A percentile compares a stretch with the other conserved stretches of the same genome.
phyloP scores from a whole-genome alignment of 1,140 invertebrate species.

The Cheumatopsyche charites region DNA sequence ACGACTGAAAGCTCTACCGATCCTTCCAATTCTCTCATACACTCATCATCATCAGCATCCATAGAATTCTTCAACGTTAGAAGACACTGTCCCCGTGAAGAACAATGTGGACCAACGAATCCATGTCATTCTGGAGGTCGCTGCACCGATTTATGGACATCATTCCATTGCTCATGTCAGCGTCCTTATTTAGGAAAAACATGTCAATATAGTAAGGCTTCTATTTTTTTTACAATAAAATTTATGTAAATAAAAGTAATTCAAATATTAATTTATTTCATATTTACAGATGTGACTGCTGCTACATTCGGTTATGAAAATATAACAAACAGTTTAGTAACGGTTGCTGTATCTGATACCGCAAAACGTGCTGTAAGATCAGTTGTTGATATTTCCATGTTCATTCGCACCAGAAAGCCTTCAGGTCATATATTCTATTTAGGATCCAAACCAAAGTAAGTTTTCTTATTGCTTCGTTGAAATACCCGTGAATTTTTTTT shows the following conservation, averaged over 20 bases:
- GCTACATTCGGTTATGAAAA: constrained; percentile 91
- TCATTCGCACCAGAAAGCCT: constrained; percentile 83
- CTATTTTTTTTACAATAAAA: constrained; percentile 40
- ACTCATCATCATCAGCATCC: constrained; percentile 37
- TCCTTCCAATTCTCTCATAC: constrained; percentile 17
- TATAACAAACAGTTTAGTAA: constrained; percentile 72
- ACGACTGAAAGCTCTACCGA: constrained; percentile 11
- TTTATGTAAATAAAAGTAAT: neutral
- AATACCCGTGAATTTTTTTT: constrained; percentile 3
- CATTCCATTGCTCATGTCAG: constrained; percentile 84
- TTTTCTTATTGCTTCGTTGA: neutral
- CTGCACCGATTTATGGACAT: constrained; percentile 88
- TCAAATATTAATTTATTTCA: constrained; percentile 13
- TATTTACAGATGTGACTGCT: constrained; percentile 75
- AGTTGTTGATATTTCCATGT: constrained; percentile 90
- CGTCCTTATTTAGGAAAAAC: constrained; percentile 85
- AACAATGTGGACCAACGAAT: constrained; percentile 81
- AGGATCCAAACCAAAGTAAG: constrained; percentile 68
- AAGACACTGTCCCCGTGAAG: constrained; percentile 75
- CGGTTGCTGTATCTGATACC: constrained; percentile 72
- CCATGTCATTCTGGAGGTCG: constrained; percentile 85
- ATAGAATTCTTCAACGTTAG: constrained; percentile 56
- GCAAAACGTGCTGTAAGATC: constrained; percentile 73
- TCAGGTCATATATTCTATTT: constrained; percentile 88
- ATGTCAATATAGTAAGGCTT: constrained; percentile 87